A percentile compares a stretch with the other conserved stretches of the same genome.
These are phyloP conservation scores for Antedon mediterranea DNA, from an alignment of 53 echinoderm and acorn worm genomes.

Conservation along the genomic window DNA sequence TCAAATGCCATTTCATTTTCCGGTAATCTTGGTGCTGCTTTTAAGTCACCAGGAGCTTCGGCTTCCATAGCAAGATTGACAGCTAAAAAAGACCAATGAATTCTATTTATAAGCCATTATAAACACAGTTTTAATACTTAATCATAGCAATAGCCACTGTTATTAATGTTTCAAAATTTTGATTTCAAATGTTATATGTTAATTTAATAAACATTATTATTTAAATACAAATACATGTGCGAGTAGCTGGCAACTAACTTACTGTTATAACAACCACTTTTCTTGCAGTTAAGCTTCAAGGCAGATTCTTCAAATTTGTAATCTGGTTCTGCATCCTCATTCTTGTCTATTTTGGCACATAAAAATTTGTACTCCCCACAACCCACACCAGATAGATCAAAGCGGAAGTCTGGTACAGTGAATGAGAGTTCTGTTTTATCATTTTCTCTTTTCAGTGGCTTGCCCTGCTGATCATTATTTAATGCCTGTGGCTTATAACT, in stretches of 20 bases:
- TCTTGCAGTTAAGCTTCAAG: slow-evolving; percentile 24
- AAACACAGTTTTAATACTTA: not conserved
- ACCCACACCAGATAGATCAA: slow-evolving; percentile 25
- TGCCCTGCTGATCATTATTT: not conserved
- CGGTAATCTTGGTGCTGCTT: not conserved
- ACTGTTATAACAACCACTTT: not conserved
- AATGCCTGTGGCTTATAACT: slow-evolving; percentile 23
- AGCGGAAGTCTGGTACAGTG: slow-evolving; percentile 2
- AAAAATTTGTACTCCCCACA: slow-evolving; percentile 32
- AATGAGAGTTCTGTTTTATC: slow-evolving; percentile 5
- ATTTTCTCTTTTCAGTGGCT: not conserved
- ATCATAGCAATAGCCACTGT: no score
- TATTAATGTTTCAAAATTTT: no score
- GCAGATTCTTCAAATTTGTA: slow-evolving; percentile 19
- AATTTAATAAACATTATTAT: no score
- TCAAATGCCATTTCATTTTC: not conserved
- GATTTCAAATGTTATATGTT: no score
- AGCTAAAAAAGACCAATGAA: not conserved
- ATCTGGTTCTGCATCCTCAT: slow-evolving; percentile 24
- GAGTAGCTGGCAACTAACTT: not conserved
- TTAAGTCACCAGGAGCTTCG: not conserved
- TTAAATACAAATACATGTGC: no score
- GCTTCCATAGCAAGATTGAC: not conserved
- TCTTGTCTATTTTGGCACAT: slow-evolving; percentile 32
- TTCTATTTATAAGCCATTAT: no score